Conservation (phyloP, 2,888 invertebrate species). For the Lasioglossum morio region DNA sequence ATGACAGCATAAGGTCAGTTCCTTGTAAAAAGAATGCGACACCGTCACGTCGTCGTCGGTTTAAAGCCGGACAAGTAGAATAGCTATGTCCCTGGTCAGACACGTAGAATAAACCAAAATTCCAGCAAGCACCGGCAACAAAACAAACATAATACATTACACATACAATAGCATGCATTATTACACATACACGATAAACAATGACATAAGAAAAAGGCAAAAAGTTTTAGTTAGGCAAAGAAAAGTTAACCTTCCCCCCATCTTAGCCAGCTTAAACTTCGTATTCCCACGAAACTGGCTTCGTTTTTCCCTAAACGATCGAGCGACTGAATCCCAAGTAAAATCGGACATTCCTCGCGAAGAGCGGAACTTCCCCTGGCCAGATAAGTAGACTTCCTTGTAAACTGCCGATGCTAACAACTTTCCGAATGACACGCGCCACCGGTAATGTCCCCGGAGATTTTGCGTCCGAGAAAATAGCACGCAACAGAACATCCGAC, state of each 20-base stretch:
- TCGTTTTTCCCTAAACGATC: not conserved
- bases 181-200: no score
- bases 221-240: no score
- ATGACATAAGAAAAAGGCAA: no score
- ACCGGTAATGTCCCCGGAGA: not conserved
- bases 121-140: not conserved
- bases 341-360: not conserved
- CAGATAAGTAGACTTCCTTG: constrained; percentile 2
- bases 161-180: no score
- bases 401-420: not conserved
- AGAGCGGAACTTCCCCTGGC: not conserved
- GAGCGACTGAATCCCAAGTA: not conserved
- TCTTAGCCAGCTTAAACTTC: not conserved
- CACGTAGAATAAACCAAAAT: no score
- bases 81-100: no score
- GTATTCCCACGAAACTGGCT: not conserved
- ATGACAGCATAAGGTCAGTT: constrained; percentile 4
- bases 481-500: not conserved
- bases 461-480: not conserved
- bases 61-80: constrained; percentile 1
- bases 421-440: not conserved
- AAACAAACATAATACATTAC: not conserved
- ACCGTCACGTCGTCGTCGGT: not conserved
- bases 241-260: no score
- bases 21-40: not conserved